Evolutionary conservation across 2,797 vertebrate species (phyloP), one percentile per base, ranked within the genome.

Genomic region (Rousettus madagascariensis): DNA sequence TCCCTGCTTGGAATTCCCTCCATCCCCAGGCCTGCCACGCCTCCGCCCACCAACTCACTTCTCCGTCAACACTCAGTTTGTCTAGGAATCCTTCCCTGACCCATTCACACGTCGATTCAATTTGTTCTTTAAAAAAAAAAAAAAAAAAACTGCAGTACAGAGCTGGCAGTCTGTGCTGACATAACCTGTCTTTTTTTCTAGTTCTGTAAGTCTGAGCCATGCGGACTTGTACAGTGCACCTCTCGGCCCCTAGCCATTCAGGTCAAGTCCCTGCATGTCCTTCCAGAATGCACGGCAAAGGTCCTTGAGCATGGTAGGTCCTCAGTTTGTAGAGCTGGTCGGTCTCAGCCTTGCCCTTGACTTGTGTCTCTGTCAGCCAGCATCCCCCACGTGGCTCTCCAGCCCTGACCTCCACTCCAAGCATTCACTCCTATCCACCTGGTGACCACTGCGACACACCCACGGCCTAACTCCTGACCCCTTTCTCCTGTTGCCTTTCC

Each of bases 211-310:
- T 43, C 19, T 49, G 53, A 36, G 51, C 30, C 1, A 3, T 15
- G 13, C 53, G 30, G 22, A 8, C 16, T n/a, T 63, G 9, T 3
- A 38, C 8, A 61, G 30, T 49, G n/a, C 0, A 38, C 33, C 7
- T 72, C 69, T 57, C 26, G 12, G 63, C 51, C 26, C 22, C 38
- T 51, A 41, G 24, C 80, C 79, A 33, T 26, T 28, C 30, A 33
- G 24, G n/a, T 41, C 1, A 30, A 46, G 43, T 43, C 66, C 59
- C 30, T 0, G 0, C 6, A 2, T n/a, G 41, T 36, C 8, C 5
- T 57, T 28, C 41, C 46, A 8, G 74, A 15, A 26, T 59, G 59
- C 80, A 63, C 55, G n/a, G 16, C 30, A 13, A 51, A 66, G 17
- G 19, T 17, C 41, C 84, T 36, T 3, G 15, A 10, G 20, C 28